phyloP scores from a whole-genome alignment of 2,888 invertebrate species.

The Frankliniella intonsa region DNA sequence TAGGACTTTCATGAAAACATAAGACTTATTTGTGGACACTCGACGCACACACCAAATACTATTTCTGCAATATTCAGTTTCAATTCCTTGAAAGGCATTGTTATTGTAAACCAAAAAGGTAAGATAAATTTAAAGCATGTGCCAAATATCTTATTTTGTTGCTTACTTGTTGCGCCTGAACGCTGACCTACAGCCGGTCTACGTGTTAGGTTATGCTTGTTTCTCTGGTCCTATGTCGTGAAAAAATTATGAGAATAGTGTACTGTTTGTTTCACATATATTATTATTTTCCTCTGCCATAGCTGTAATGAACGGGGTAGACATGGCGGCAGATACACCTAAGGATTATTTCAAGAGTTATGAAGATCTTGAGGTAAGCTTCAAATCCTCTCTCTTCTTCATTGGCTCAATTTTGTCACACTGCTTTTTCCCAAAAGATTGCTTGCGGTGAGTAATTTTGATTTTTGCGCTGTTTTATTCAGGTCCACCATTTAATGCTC shows the following conservation, averaged over 20 bases:
- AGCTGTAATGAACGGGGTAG: background rate
- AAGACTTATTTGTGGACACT: too few species aligned
- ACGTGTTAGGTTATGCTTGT: background rate
- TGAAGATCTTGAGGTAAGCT: constrained; percentile 67
- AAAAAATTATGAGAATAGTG: background rate
- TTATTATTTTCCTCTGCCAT: background rate
- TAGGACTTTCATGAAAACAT: background rate
- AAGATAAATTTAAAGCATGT: too few species aligned
- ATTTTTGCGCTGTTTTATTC: constrained; percentile 38
- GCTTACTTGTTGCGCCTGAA: background rate
- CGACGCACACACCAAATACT: too few species aligned
- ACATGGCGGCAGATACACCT: constrained; percentile 20
- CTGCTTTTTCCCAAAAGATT: constrained; percentile 11
- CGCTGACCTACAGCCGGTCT: background rate
- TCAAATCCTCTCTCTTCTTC: background rate
- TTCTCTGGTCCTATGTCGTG: background rate
- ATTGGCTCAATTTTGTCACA: background rate
- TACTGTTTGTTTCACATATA: background rate
- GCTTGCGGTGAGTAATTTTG: constrained; percentile 23
- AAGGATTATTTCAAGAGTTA: constrained; percentile 65
- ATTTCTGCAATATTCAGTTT: too few species aligned
- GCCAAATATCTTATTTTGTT: background rate
- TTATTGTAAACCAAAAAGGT: too few species aligned
- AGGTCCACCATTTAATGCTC: constrained; percentile 79
- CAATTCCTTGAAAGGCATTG: too few species aligned